phyloP scores from a whole-genome alignment of 2,797 vertebrate genomes.

The Gymnopithys bicolor region DNA sequence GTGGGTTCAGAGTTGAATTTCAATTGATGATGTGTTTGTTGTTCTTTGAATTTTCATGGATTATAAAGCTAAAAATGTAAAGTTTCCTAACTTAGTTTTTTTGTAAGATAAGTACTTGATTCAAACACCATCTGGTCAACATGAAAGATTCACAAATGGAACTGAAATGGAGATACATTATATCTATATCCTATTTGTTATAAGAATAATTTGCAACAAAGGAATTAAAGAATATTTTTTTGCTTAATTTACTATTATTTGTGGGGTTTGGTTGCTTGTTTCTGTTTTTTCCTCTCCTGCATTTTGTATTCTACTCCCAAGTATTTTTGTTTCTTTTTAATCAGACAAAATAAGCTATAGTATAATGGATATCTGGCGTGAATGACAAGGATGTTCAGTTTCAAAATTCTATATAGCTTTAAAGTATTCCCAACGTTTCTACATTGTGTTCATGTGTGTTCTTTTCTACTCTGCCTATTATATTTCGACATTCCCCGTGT shows the following conservation, averaged over 20 bases:
- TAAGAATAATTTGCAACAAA: not conserved
- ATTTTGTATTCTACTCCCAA: not conserved
- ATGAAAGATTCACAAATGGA: slow-evolving; percentile 21
- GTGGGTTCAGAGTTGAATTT: slow-evolving; percentile 57
- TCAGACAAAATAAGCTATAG: not conserved
- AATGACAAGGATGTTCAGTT: not conserved
- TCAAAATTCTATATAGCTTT: not conserved
- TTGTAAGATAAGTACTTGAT: slow-evolving; percentile 55
- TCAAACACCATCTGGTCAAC: slow-evolving; percentile 15
- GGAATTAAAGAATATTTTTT: not conserved
- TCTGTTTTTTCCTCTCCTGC: not conserved
- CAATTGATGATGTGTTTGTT: slow-evolving; percentile 26
- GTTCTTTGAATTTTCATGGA: slow-evolving; percentile 24
- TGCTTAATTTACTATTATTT: not conserved
- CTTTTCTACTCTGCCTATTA: not conserved
- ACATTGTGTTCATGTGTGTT: not conserved
- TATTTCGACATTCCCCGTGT: not conserved
- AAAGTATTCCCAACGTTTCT: not conserved
- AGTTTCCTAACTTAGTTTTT: slow-evolving; percentile 49
- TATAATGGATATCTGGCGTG: not conserved
- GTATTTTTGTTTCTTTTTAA: not conserved
- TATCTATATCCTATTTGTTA: not conserved
- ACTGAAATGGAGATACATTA: not conserved
- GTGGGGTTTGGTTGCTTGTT: not conserved
- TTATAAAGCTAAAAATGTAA: slow-evolving; percentile 67